Percentiles rank a stretch among this genome's conserved stretches.
These are phyloP conservation scores for Trinorchestia longiramus DNA, from an alignment of 1,140 invertebrate genomes.

Conservation along the genomic window DNA sequence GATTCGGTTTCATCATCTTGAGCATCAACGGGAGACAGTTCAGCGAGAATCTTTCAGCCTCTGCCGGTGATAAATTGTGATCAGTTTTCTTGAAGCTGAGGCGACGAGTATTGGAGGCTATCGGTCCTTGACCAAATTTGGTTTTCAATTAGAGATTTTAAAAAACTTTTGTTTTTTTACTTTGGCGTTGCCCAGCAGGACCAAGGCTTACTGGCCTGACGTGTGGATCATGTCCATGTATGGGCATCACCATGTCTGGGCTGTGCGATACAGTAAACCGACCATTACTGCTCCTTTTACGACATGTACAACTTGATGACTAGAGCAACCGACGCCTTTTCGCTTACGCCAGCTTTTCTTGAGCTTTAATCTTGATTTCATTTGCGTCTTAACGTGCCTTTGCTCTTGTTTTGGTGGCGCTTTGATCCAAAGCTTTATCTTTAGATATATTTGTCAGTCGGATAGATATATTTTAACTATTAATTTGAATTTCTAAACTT, in stretches of 20 bases:
- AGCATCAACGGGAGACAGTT: too few species aligned
- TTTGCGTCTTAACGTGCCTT: background rate
- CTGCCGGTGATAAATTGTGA: background rate
- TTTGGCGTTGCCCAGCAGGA: background rate
- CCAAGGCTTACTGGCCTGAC: background rate
- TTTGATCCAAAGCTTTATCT: too few species aligned
- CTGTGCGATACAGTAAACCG: background rate
- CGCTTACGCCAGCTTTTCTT: background rate
- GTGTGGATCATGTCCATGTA: background rate
- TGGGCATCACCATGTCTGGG: background rate
- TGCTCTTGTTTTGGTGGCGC: too few species aligned
- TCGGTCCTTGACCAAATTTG: background rate
- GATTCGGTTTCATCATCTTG: too few species aligned
- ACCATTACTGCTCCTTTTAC: background rate
- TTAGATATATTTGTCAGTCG: too few species aligned
- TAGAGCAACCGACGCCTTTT: background rate
- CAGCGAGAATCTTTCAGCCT: too few species aligned
- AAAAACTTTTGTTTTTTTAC: background rate
- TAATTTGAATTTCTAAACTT: too few species aligned
- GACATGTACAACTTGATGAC: background rate
- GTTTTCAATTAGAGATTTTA: background rate
- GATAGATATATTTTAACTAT: too few species aligned
- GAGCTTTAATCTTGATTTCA: background rate
- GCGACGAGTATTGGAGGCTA: background rate
- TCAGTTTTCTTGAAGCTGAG: background rate